Evolutionary conservation across 2,888 invertebrate genomes (phyloP), one percentile per base, ranked within the genome.

Genomic region (Antheraea assamensis): DNA sequence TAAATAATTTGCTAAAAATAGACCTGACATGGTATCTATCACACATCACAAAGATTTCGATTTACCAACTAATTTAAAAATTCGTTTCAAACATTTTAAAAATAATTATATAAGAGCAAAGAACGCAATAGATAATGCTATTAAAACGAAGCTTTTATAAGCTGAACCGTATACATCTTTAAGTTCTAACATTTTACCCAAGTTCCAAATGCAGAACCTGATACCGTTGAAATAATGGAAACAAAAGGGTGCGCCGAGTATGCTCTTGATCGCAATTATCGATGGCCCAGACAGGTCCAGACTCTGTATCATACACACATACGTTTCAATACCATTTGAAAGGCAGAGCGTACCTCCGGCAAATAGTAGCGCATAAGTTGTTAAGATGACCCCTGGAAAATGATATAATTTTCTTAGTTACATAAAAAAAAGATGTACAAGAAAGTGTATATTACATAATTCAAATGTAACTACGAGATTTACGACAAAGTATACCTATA

Each of bases 151-250:
- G 2, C 86, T 80, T 35, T 83, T 81, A 8, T 80, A 81, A 0
- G 88, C 88, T 0, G 89, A 80, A 0, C 74, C 77, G n/a, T 84
- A 84, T 0, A 91, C 84, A 0, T 86, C 79, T 66, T 86, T 87
- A 2, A 86, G 75, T 0, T 78, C 61, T 3, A 93, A 76, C 75
- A 84, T 79, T 73, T 82, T 87, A 0, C 85, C 88, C 0, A 85
- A 74, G 42, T 89, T 91, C 87, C 88, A 93, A 19, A 83, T 78
- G n/a, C 84, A 80, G 74, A 88, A 93, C 17, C 93, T 80, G 0
- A 93, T 80, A 0, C 90, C 93, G 71, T 87, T 90, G 61, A 83
- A 88, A 75, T 92, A 93, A 75, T 93, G 93, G 74, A 80, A 93
- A 0, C 79, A 77, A 70, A 93, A 93, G 0, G 92, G 91, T 0